phyloP scores from a whole-genome alignment of 2,888 invertebrate species.

The Drosophila yooni region DNA sequence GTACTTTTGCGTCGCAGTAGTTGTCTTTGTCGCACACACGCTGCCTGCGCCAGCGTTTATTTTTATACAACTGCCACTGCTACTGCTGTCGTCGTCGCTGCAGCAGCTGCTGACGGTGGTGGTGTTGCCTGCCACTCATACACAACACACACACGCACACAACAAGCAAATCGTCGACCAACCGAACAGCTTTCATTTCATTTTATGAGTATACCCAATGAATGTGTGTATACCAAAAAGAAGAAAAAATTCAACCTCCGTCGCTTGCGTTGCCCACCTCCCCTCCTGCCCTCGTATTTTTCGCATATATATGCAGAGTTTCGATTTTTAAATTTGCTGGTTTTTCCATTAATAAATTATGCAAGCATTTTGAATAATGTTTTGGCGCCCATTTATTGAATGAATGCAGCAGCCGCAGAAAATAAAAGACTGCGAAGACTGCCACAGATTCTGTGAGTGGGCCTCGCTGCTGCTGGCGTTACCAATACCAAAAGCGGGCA shows the following conservation, averaged over 20 bases:
- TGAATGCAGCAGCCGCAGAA: slow-evolving; percentile 18
- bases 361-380: slow-evolving; percentile 33
- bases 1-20: slow-evolving; percentile 81
- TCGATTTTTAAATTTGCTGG: slow-evolving; percentile 7
- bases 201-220: slow-evolving; percentile 59
- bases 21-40: slow-evolving; percentile 75
- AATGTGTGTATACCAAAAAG: slow-evolving; percentile 49
- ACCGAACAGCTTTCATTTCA: slow-evolving; percentile 76
- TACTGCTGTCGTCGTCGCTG: slow-evolving; percentile 64
- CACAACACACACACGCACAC: slow-evolving; percentile 26
- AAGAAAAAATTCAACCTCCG: slow-evolving; percentile 8
- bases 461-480: slow-evolving; percentile 52
- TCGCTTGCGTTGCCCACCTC: slow-evolving; percentile 12
- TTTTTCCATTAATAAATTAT: slow-evolving; percentile 38
- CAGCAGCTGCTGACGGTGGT: slow-evolving; percentile 53
- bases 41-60: slow-evolving; percentile 76
- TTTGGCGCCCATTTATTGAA: slow-evolving; percentile 50
- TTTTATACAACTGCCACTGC: slow-evolving; percentile 75
- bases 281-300: slow-evolving; percentile 4
- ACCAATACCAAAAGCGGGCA: slow-evolving; percentile 51
- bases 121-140: slow-evolving; percentile 23
- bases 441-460: slow-evolving; percentile 51
- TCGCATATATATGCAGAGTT: slow-evolving; percentile 5
- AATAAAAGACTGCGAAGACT: slow-evolving; percentile 39
- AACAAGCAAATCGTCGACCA: slow-evolving; percentile 46